These are phyloP conservation scores for Rissa tridactyla DNA, from an alignment of 2,113 vertebrate species.

Conservation along the genomic window DNA sequence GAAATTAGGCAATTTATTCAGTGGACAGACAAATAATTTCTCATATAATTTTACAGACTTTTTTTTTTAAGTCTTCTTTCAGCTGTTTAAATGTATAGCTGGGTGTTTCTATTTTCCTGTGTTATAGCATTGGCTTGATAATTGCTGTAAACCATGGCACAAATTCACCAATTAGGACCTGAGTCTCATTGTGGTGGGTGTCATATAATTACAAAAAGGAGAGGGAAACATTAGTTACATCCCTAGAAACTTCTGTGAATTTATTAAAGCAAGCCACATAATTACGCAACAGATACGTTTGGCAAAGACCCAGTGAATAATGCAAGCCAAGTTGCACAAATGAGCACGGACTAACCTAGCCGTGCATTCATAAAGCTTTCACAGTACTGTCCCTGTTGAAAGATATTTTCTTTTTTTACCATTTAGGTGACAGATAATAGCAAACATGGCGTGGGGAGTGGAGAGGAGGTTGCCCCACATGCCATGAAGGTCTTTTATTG, in stretches of 20 bases:
- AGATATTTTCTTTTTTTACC: background rate
- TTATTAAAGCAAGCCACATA: constrained; percentile 9
- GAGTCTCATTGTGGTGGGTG: background rate
- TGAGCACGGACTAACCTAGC: background rate
- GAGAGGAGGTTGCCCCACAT: background rate
- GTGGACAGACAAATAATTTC: background rate
- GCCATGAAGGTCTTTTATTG: background rate
- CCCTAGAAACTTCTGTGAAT: constrained; percentile 19
- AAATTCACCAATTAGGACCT: background rate
- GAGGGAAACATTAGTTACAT: background rate
- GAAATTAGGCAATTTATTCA: background rate
- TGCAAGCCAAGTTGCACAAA: background rate
- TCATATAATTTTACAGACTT: background rate
- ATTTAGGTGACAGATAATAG: background rate
- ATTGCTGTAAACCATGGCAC: background rate
- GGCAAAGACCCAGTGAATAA: constrained; percentile 9
- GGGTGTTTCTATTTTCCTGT: background rate
- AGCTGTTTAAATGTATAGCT: background rate
- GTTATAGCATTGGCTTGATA: background rate
- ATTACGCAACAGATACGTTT: background rate
- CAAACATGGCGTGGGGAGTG: background rate
- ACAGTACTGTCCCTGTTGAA: background rate
- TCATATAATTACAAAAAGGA: background rate
- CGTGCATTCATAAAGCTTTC: background rate
- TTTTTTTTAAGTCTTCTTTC: background rate